phyloP scores from a whole-genome alignment of 2,113 vertebrate species.

The Pampusana beccarii region DNA sequence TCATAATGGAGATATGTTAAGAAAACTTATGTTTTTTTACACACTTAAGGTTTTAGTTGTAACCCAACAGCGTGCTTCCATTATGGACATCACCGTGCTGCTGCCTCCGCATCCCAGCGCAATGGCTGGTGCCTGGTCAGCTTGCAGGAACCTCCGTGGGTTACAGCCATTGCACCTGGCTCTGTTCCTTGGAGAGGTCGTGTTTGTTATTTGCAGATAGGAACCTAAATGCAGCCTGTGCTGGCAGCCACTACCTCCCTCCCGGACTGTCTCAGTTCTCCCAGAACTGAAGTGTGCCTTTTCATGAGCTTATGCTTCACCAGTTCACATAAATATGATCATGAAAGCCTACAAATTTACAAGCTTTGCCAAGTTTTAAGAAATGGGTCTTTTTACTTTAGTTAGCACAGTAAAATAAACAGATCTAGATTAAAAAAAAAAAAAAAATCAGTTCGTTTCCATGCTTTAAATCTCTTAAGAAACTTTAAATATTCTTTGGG shows the following conservation, averaged over 20 bases:
- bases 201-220: background rate
- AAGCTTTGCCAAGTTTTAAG: background rate
- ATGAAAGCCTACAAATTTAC: background rate
- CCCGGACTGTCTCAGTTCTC: background rate
- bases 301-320: background rate
- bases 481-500: background rate
- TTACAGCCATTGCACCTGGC: background rate
- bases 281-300: background rate
- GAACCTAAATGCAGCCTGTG: background rate
- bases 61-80: background rate
- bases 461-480: background rate
- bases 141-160: background rate
- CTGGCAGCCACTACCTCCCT: background rate
- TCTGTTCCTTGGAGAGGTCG: background rate
- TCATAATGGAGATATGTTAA: background rate
- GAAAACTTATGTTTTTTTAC: background rate
- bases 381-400: background rate
- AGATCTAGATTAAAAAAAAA: background rate
- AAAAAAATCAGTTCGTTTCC: background rate
- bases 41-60: background rate
- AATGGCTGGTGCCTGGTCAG: background rate
- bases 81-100: rapidly evolving
- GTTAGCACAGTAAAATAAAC: background rate
- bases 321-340: rapidly evolving
- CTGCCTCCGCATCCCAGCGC: background rate